phyloP scores from a whole-genome alignment of 30 jellyfish, hydroid and myxozoan genomes.

The Hydractinia echinata region DNA sequence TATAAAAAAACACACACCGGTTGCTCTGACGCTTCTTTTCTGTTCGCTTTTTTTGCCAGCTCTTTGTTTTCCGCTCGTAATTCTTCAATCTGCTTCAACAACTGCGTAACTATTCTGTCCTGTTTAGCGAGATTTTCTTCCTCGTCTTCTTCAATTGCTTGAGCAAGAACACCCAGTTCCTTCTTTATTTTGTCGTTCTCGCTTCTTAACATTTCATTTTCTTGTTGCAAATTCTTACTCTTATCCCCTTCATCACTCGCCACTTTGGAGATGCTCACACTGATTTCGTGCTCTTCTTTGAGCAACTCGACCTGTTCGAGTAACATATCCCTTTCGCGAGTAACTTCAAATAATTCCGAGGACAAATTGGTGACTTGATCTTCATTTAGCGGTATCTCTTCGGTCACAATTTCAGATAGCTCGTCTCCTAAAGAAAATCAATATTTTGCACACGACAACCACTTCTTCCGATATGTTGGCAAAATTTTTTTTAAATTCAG shows the following conservation, averaged over 20 bases:
- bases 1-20: no score
- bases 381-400: slow-evolving; percentile 46
- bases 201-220: slow-evolving; percentile 41
- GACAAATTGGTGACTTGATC: slow-evolving; percentile 54
- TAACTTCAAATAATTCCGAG: slow-evolving; percentile 35
- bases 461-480: no score
- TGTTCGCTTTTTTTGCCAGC: slow-evolving; percentile 26
- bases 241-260: not conserved
- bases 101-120: slow-evolving; percentile 51
- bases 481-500: no score
- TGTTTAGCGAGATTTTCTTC: slow-evolving; percentile 20
- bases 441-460: not conserved
- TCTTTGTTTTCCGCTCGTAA: slow-evolving; percentile 51
- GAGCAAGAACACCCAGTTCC: slow-evolving; percentile 45
- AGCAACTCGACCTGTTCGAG: slow-evolving; percentile 58
- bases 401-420: slow-evolving; percentile 25
- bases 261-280: slow-evolving; percentile 6
- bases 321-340: slow-evolving; percentile 74
- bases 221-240: slow-evolving; percentile 23
- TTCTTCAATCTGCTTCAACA: slow-evolving; percentile 50
- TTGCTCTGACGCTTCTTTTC: no score
- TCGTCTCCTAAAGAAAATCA: not conserved
- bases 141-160: slow-evolving; percentile 39
- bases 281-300: slow-evolving; percentile 34
- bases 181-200: slow-evolving; percentile 34